Evolutionary conservation across 2,797 vertebrate genomes (phyloP).

Genomic region (Scolopax rusticola): DNA sequence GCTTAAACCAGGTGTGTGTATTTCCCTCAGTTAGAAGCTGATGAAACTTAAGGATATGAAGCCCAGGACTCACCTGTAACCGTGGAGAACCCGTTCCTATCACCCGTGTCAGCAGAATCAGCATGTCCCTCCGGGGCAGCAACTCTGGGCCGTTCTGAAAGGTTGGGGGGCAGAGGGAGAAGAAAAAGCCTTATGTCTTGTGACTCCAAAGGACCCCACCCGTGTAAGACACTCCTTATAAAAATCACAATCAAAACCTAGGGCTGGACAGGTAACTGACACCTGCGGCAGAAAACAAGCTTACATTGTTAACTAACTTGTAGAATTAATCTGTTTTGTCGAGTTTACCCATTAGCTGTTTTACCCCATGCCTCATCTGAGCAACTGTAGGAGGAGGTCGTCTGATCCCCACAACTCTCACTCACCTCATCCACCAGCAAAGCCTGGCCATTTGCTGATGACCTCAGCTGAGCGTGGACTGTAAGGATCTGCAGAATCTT

Average conservation of each 20-base stretch:
- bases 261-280: neutral
- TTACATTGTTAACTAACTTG: neutral
- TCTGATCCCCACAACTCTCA: neutral
- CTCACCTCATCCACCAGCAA: conserved; percentile 89
- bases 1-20: neutral
- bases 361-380: neutral
- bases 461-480: conserved; percentile 89
- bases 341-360: neutral
- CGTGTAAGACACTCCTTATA: neutral
- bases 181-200: neutral
- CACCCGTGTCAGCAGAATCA: conserved; percentile 88
- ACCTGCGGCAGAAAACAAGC: neutral
- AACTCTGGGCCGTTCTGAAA: conserved; percentile 92
- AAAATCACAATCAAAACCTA: neutral
- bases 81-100: conserved; percentile 90
- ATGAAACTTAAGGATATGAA: neutral
- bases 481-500: conserved; percentile 89
- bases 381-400: neutral
- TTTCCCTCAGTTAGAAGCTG: neutral
- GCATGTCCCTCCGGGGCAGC: conserved; percentile 93
- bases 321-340: neutral
- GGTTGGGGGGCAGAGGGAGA: neutral
- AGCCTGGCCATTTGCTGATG: conserved; percentile 65
- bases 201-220: neutral
- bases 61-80: conserved; percentile 85